Evolutionary conservation across 1,140 invertebrate species (phyloP).

Genomic region (Leptopilina clavipes): DNA sequence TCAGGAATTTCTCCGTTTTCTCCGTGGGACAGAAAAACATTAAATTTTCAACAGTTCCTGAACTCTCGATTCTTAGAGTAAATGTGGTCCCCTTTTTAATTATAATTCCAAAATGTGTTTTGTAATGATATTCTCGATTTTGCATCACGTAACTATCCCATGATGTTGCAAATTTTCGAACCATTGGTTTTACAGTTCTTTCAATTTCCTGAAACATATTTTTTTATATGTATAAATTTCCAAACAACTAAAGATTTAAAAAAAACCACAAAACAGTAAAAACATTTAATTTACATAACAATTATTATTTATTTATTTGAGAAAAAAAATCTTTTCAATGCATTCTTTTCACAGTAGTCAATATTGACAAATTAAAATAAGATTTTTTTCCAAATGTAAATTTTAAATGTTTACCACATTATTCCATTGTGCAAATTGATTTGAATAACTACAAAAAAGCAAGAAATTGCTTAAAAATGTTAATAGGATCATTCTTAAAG

Average conservation of each 20-base stretch:
- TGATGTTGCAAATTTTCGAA: neutral
- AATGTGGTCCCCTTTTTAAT: neutral
- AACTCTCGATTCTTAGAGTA: neutral
- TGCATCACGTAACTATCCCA: neutral
- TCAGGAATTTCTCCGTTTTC: neutral
- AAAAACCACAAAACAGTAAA: too few relatives aligned
- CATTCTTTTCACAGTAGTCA: too few relatives aligned
- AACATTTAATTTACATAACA: too few relatives aligned
- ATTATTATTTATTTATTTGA: too few relatives aligned
- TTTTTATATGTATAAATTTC: too few relatives aligned
- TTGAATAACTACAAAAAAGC: neutral
- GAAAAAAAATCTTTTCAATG: too few relatives aligned
- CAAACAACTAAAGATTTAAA: too few relatives aligned
- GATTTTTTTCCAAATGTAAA: too few relatives aligned
- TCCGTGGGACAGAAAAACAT: neutral
- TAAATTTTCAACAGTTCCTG: neutral
- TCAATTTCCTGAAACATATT: slow-evolving; percentile 4
- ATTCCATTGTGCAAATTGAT: neutral
- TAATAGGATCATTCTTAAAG: neutral
- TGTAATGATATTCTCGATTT: neutral
- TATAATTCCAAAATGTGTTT: slow-evolving; percentile 1
- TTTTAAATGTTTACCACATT: neutral
- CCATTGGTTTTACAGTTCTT: neutral
- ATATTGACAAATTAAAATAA: too few relatives aligned
- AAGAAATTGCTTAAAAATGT: neutral